A percentile compares a stretch with the other conserved stretches of the same genome.
Evolutionary conservation across 1,140 invertebrate genomes (phyloP).

Genomic region (Brachionus plicatilis): DNA sequence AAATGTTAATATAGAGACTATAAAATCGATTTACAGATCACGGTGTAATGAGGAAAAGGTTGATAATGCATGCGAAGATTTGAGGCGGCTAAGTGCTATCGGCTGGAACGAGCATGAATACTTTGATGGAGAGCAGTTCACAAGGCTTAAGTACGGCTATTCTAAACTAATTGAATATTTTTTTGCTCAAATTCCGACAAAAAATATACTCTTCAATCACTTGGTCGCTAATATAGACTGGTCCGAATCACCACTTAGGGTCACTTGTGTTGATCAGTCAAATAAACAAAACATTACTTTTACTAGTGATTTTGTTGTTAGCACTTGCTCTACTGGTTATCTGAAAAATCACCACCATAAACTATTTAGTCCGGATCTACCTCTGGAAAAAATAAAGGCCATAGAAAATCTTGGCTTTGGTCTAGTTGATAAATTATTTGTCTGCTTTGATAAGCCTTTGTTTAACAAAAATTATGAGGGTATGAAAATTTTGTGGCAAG

Average conservation of each 20-base stretch:
- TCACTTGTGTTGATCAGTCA: not conserved
- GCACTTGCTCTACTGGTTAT: not conserved
- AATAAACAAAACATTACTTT: not conserved
- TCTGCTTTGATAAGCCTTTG: not conserved
- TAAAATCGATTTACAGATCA: constrained; percentile 23
- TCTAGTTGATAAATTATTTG: constrained; percentile 16
- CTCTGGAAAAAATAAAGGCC: constrained; percentile 7
- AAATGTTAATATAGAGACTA: not conserved
- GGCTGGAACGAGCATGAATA: constrained; percentile 37
- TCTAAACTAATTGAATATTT: constrained; percentile 17
- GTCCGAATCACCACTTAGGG: not conserved
- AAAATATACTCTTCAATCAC: not conserved
- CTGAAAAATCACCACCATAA: not conserved
- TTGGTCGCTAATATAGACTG: constrained; percentile 19
- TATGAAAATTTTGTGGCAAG: constrained; percentile 19
- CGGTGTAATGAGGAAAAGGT: constrained; percentile 14
- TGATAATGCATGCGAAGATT: constrained; percentile 23
- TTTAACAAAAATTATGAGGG: constrained; percentile 19
- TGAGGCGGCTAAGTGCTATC: not conserved
- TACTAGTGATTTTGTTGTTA: not conserved
- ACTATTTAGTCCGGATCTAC: not conserved
- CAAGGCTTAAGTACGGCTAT: not conserved
- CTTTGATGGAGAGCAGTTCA: constrained; percentile 31
- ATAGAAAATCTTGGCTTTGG: constrained; percentile 39
- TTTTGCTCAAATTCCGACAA: not conserved